Evolutionary conservation across 2,113 vertebrate species (phyloP).

Genomic region (Sarotherodon lohbergeri): DNA sequence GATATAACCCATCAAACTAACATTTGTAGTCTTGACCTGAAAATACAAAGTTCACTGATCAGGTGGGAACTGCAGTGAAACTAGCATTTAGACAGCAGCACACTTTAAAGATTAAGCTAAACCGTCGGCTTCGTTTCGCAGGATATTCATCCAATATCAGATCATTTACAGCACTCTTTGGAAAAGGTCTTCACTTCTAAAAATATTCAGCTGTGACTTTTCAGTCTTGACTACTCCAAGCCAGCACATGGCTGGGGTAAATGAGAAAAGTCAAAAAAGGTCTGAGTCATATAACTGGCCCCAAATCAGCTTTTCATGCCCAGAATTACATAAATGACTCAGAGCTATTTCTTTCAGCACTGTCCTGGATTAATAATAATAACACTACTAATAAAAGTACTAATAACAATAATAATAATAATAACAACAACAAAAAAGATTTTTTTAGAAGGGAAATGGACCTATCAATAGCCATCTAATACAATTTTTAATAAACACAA

Average conservation of each 20-base stretch:
- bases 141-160: slow-evolving; percentile 36
- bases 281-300: slow-evolving; percentile 19
- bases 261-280: slow-evolving; percentile 23
- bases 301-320: slow-evolving; percentile 12
- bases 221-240: neutral
- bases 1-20: neutral
- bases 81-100: neutral
- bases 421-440: neutral
- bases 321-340: slow-evolving; percentile 16
- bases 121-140: slow-evolving; percentile 10
- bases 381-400: neutral
- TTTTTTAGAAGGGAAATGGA: neutral
- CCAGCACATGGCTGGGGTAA: neutral
- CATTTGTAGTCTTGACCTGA: neutral
- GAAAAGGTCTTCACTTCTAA: slow-evolving; percentile 31
- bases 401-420: neutral
- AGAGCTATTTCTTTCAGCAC: neutral
- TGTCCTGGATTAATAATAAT: neutral
- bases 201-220: slow-evolving; percentile 29
- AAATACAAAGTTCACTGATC: neutral
- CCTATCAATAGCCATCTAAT: neutral
- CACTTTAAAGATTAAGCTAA: slow-evolving; percentile 8
- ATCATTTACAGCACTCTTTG: slow-evolving; percentile 4
- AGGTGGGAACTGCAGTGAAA: neutral
- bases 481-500: neutral